A percentile compares a stretch with the other conserved stretches of the same genome.
Conservation (phyloP, 2,113 vertebrate genomes). For the Rhipidura dahli region DNA sequence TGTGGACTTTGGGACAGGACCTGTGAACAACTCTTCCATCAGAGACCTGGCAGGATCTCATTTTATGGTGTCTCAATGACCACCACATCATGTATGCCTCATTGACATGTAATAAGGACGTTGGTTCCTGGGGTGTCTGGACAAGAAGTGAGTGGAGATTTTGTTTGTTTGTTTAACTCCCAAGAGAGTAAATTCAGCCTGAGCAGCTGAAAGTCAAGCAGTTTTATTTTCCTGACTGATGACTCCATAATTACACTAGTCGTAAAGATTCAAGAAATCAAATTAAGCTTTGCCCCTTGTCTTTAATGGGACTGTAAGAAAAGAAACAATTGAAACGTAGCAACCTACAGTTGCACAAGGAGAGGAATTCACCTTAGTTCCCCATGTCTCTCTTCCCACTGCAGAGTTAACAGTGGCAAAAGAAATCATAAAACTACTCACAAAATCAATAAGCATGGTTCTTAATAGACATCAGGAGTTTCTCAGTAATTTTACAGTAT, state of each 20-base stretch:
- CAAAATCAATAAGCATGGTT: background rate
- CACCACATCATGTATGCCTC: background rate
- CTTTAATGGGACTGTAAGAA: background rate
- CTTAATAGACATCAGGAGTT: background rate
- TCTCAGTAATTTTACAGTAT: background rate
- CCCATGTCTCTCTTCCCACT: background rate
- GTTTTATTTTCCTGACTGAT: background rate
- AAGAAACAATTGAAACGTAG: background rate
- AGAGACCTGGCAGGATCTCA: background rate
- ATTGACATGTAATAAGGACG: background rate
- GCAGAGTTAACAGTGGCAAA: background rate
- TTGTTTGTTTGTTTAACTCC: constrained; percentile 39
- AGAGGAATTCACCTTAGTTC: background rate
- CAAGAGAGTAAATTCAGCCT: background rate
- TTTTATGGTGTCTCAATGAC: background rate
- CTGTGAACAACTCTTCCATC: background rate
- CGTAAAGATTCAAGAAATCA: background rate
- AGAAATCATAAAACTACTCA: background rate
- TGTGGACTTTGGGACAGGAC: background rate
- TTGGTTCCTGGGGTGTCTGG: background rate
- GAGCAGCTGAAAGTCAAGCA: constrained; percentile 16
- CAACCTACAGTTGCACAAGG: background rate
- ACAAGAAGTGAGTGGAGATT: background rate
- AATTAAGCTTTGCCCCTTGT: background rate
- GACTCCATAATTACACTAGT: background rate